Base-by-base conservation (phyloP, 2,888 invertebrate genomes). In the Parelbella ahira region DNA sequence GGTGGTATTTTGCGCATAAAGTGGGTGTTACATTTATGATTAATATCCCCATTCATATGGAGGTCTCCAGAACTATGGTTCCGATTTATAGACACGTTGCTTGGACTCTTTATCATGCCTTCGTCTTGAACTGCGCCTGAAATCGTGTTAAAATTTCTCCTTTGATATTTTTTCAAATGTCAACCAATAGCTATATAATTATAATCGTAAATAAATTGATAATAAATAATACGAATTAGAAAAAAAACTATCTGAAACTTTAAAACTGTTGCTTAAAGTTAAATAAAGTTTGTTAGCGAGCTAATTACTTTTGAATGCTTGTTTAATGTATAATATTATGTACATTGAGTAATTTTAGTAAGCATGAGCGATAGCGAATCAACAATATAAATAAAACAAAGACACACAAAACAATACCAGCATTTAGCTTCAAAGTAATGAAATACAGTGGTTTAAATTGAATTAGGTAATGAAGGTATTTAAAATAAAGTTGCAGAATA, bases 1-100 rank as follows among this genome's bases (percentile, higher is more conserved):
- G 92, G 92, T 6, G 99, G 99, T 71, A 99, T 96, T 88, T 99
- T 99, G 48, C 96, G 91, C 96, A 98, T 96, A 65, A 98, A 98
- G 56, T 97, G 91, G 41, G 93, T 92, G 69, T 98, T 98, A 50
- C 93, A 91, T 89, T 95, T 90, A 63, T 93, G 93, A 67, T 91
- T 91, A 48, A 89, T 82, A 53, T 93, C 93, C 25, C 91, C 90
- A 60, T 90, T 90, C 60, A 90, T 78, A 19, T 89, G 89, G 1
- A 88, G 65, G 55, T 91, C 91, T 8, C 89, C 90, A 11, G 93
- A 89, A 68, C 95, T 95, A 49, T 92, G 92, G 68, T 95, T 95
- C 47, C 94, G 88, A 56, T 90, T 91, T 88, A 96, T 94, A 12
- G 95, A 95, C 44, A 93, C 87, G 58, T 90, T 93, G 74, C 95